These are phyloP conservation scores for Macaria liturata DNA, from an alignment of 2,888 invertebrate species.

Conservation along the genomic window DNA sequence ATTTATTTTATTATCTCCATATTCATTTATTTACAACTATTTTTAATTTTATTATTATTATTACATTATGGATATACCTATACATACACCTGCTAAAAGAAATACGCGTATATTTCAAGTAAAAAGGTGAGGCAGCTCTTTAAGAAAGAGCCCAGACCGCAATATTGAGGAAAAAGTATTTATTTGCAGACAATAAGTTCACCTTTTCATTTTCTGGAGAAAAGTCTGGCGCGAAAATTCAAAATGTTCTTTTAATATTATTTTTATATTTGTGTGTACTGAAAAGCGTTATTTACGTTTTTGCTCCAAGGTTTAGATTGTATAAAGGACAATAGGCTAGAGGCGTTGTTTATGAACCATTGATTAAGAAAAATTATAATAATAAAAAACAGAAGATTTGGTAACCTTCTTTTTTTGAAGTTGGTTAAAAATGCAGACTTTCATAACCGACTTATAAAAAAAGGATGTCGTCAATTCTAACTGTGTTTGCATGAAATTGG, in stretches of 20 bases:
- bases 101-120: slow-evolving; percentile 34
- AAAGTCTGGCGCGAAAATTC: slow-evolving; percentile 9
- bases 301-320: neutral
- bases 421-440: no score
- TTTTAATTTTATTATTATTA: neutral
- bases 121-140: slow-evolving; percentile 38
- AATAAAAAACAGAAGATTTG: no score
- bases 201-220: slow-evolving; percentile 20
- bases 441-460: no score
- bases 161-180: slow-evolving; percentile 30
- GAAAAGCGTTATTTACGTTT: neutral
- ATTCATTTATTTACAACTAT: no score
- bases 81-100: slow-evolving; percentile 16
- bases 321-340: no score
- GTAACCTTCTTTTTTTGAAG: no score
- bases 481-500: no score
- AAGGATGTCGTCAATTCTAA: no score
- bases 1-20: no score
- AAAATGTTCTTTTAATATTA: slow-evolving; percentile 7
- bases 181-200: slow-evolving; percentile 19
- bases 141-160: slow-evolving; percentile 30
- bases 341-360: no score
- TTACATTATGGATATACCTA: neutral
- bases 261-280: slow-evolving; percentile 7
- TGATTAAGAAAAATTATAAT: no score